Evolutionary conservation across 1,140 invertebrate genomes (phyloP).

Genomic region (Megalonaias nervosa): DNA sequence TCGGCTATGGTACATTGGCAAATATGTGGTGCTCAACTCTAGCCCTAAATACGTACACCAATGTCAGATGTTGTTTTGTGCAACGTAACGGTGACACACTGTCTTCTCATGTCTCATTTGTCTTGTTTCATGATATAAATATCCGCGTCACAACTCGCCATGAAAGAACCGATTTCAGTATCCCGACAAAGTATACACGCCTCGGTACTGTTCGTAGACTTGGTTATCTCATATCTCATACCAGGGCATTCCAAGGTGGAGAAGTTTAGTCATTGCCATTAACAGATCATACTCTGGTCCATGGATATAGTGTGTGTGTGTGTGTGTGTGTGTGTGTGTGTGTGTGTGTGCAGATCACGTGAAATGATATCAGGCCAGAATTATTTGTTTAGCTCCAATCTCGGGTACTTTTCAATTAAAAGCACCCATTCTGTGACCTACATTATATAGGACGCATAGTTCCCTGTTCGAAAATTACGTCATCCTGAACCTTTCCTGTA

Average conservation of each 20-base stretch:
- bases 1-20: too few relatives aligned
- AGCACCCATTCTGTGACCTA: conserved; percentile 62
- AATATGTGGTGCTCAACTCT: too few relatives aligned
- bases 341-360: conserved; percentile 60
- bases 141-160: conserved; percentile 53
- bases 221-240: conserved; percentile 53
- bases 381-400: conserved; percentile 37
- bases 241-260: conserved; percentile 63
- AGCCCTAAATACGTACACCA: conserved; percentile 54
- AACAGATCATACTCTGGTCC: conserved; percentile 62
- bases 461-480: conserved; percentile 50
- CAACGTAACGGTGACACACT: conserved; percentile 40
- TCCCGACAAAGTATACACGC: conserved; percentile 56
- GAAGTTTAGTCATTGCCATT: conserved; percentile 61
- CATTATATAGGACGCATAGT: conserved; percentile 61
- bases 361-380: conserved; percentile 65
- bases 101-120: conserved; percentile 52
- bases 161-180: conserved; percentile 47
- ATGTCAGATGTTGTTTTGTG: conserved; percentile 43
- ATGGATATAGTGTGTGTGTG: too few relatives aligned
- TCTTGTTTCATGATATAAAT: conserved; percentile 55
- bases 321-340: too few relatives aligned
- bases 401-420: conserved; percentile 62
- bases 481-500: conserved; percentile 32
- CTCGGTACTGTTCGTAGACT: conserved; percentile 51